phyloP scores from a whole-genome alignment of 2,797 vertebrate species.

The Muscicapa striata region DNA sequence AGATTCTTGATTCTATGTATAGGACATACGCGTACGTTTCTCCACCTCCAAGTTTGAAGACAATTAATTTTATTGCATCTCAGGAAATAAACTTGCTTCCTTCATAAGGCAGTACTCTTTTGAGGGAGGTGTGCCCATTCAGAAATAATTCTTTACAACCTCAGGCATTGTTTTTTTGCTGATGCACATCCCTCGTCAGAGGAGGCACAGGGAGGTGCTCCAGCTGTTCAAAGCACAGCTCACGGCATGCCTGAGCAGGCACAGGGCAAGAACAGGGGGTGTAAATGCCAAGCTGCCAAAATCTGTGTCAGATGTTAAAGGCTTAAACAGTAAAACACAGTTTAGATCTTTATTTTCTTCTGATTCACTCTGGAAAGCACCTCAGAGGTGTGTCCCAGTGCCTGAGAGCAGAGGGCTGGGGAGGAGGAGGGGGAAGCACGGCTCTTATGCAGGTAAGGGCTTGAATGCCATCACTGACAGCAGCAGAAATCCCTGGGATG shows the following conservation, averaged over 20 bases:
- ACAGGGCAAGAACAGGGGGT: rapidly evolving
- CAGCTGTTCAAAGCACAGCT: neutral
- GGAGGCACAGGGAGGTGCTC: neutral
- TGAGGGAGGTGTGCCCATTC: neutral
- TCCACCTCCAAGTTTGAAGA: neutral
- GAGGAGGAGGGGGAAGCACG: neutral
- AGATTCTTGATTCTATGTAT: rapidly evolving
- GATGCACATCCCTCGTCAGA: neutral
- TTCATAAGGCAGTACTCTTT: rapidly evolving
- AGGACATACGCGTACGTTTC: rapidly evolving
- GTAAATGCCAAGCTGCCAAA: neutral
- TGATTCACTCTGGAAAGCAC: neutral
- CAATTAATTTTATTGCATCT: neutral
- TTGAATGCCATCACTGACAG: neutral
- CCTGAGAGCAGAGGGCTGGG: neutral
- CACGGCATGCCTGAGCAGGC: rapidly evolving
- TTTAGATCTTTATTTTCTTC: neutral
- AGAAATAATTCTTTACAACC: neutral
- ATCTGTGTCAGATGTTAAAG: neutral
- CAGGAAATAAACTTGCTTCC: neutral
- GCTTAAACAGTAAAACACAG: neutral
- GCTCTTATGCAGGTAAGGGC: neutral
- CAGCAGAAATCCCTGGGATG: neutral
- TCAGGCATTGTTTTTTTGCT: neutral
- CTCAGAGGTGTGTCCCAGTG: neutral